Percentiles rank a stretch among this genome's conserved stretches.
phyloP scores from a whole-genome alignment of 2,888 invertebrate species.

The Drosophila atripex region DNA sequence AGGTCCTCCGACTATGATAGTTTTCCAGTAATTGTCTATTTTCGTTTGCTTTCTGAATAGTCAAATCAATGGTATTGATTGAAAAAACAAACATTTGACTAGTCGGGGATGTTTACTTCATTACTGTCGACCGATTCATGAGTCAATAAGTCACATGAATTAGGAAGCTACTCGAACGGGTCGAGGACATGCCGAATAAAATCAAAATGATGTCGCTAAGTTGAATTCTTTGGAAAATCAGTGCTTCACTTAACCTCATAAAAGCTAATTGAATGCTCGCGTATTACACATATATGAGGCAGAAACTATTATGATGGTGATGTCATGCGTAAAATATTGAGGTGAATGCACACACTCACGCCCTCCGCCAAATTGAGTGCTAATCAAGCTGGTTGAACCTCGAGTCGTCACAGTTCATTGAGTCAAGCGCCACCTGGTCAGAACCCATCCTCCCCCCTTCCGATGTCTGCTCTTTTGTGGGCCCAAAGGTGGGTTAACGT shows the following conservation, averaged over 20 bases:
- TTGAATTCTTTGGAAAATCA: background rate
- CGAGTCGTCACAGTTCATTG: conserved; percentile 69
- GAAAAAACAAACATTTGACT: conserved; percentile 22
- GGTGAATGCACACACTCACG: conserved; percentile 57
- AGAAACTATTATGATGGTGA: conserved; percentile 53
- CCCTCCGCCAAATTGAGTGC: conserved; percentile 40
- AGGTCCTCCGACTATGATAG: conserved; percentile 9
- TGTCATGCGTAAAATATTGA: conserved; percentile 68
- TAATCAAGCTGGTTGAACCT: conserved; percentile 62
- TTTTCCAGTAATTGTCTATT: conserved; percentile 5
- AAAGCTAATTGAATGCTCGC: conserved; percentile 1
- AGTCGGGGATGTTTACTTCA: conserved; percentile 27
- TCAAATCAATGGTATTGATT: conserved; percentile 39
- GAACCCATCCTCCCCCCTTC: conserved; percentile 3
- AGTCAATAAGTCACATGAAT: conserved; percentile 26
- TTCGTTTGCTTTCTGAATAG: conserved; percentile 14
- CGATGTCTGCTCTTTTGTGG: background rate
- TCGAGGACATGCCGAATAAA: background rate
- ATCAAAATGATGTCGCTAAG: background rate
- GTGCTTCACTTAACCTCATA: background rate
- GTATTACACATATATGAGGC: background rate
- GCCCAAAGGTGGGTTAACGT: background rate
- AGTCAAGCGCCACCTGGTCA: conserved; percentile 50
- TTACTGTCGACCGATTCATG: conserved; percentile 15
- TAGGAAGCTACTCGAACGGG: conserved; percentile 6